Evolutionary conservation across 2,888 invertebrate species (phyloP).

Genomic region (Cataglyphis cursor): DNA sequence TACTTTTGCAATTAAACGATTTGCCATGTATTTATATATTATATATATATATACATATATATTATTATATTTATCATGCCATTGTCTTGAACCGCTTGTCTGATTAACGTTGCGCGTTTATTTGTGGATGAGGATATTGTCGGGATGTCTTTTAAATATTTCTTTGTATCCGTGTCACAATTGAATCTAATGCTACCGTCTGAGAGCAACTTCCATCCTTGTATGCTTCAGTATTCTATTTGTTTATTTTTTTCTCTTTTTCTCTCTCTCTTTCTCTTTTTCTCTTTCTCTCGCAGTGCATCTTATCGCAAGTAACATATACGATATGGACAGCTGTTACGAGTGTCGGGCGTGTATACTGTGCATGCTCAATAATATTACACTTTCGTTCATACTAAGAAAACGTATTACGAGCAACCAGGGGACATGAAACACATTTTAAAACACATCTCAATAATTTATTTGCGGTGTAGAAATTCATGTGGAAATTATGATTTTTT

Average conservation of each 20-base stretch:
- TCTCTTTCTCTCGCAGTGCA: conserved; percentile 57
- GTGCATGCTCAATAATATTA: conserved; percentile 66
- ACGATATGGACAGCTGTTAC: conserved; percentile 65
- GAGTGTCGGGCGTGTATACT: conserved; percentile 64
- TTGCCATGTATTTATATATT: conserved; percentile 66
- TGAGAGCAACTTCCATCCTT: conserved; percentile 54
- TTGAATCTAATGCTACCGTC: conserved; percentile 58
- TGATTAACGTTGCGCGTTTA: conserved; percentile 74
- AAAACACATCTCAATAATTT: neutral
- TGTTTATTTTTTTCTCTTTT: conserved; percentile 54
- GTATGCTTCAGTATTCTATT: conserved; percentile 65
- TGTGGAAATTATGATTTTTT: neutral
- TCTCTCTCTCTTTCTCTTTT: neutral
- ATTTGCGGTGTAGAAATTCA: neutral
- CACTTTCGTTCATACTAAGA: conserved; percentile 30
- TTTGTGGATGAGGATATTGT: conserved; percentile 65
- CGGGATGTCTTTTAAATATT: conserved; percentile 60
- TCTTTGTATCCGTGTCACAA: conserved; percentile 53
- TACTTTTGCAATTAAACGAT: conserved; percentile 67
- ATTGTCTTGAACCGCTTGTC: conserved; percentile 75
- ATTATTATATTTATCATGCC: conserved; percentile 73
- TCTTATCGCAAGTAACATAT: conserved; percentile 66
- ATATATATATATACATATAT: conserved; percentile 50
- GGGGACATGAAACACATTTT: conserved; percentile 16
- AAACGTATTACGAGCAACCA: conserved; percentile 35